Evolutionary conservation across 2,888 invertebrate genomes (phyloP).

Genomic region (Entomobrya proxima): DNA sequence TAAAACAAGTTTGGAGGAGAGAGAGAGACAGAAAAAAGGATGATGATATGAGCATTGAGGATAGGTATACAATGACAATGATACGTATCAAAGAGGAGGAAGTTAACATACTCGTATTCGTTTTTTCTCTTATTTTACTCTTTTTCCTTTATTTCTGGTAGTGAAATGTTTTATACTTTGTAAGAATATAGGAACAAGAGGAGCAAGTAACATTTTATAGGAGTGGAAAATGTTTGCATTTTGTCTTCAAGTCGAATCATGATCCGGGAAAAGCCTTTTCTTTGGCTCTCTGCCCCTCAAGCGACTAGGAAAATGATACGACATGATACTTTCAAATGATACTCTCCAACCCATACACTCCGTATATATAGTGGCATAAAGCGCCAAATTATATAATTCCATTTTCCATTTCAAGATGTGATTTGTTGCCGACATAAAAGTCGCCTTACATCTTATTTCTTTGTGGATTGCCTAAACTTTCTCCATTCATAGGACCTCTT

Average conservation of each 20-base stretch:
- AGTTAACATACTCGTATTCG: conserved; percentile 61
- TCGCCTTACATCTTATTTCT: conserved; percentile 76
- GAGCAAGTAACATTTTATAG: conserved; percentile 54
- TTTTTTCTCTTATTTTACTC: conserved; percentile 27
- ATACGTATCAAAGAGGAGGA: conserved; percentile 63
- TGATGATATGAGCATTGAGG: conserved; percentile 60
- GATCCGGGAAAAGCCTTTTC: conserved; percentile 64
- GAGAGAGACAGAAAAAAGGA: conserved; percentile 39
- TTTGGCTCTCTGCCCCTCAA: conserved; percentile 69
- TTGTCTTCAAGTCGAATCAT: conserved; percentile 70
- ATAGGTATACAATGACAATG: conserved; percentile 68
- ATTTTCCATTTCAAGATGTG: conserved; percentile 75
- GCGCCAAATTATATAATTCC: conserved; percentile 76
- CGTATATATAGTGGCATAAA: conserved; percentile 70
- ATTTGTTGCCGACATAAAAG: conserved; percentile 76
- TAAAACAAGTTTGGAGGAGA: conserved; percentile 56
- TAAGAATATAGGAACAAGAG: conserved; percentile 6
- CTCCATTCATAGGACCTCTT: conserved; percentile 75
- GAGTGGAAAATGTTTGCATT: conserved; percentile 67
- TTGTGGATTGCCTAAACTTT: conserved; percentile 76
- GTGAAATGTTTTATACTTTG: neutral
- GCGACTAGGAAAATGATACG: conserved; percentile 72
- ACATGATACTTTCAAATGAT: conserved; percentile 74
- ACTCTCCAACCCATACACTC: conserved; percentile 69
- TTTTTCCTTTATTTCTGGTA: conserved; percentile 3